phyloP scores from a whole-genome alignment of 2,797 vertebrate species.

The Rhynchonycteris naso region DNA sequence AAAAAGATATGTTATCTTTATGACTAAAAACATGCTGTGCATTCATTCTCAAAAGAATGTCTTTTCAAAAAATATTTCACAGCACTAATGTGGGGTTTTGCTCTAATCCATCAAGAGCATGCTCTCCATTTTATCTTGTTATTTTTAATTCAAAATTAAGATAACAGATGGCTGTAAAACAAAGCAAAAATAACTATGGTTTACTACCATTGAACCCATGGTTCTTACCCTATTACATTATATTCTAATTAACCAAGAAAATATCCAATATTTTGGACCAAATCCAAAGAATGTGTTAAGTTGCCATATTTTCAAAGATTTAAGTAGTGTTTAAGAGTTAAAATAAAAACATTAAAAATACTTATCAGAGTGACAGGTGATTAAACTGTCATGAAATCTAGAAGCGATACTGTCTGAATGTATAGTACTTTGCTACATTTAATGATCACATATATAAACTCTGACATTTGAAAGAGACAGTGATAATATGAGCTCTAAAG shows the following conservation, averaged over 20 bases:
- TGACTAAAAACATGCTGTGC: background rate
- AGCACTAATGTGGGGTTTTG: background rate
- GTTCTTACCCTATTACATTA: background rate
- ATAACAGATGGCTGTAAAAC: constrained; percentile 44
- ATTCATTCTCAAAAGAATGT: background rate
- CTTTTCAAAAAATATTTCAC: background rate
- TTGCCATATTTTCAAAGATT: constrained; percentile 50
- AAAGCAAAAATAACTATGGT: constrained; percentile 39
- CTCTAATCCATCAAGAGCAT: background rate
- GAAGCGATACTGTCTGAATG: background rate
- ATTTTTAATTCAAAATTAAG: constrained; percentile 22
- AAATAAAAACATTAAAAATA: constrained; percentile 50
- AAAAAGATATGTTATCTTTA: background rate
- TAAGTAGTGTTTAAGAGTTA: constrained; percentile 24
- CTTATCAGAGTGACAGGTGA: constrained; percentile 26
- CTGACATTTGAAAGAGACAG: constrained; percentile 23
- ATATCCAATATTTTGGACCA: constrained; percentile 1
- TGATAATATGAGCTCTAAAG: constrained; percentile 10
- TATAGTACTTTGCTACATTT: constrained; percentile 23
- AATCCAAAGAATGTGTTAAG: constrained; percentile 30
- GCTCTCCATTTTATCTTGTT: background rate
- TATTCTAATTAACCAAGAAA: constrained; percentile 13
- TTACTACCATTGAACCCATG: background rate
- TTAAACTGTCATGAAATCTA: constrained; percentile 31
- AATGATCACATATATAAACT: background rate